A percentile compares a stretch with the other conserved stretches of the same genome.
Conservation (phyloP, 2,113 vertebrate species). For the Phoxinus phoxinus region DNA sequence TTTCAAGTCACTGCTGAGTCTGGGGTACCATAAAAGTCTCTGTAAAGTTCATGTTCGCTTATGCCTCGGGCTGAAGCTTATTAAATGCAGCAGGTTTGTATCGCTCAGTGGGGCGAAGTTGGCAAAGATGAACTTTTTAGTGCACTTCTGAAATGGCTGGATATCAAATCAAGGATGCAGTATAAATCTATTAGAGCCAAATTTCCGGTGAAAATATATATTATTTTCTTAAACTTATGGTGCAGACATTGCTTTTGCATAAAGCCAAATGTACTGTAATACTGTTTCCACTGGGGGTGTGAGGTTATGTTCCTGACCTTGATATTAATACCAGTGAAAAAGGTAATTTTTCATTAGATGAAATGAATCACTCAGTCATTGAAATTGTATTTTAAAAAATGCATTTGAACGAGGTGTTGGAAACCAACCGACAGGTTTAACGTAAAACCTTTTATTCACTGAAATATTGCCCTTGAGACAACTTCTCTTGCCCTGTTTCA, state of each 20-base stretch:
- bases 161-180: constrained; percentile 23
- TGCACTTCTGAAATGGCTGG: neutral
- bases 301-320: neutral
- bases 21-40: constrained; percentile 45
- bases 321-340: constrained; percentile 2
- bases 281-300: neutral
- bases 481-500: neutral
- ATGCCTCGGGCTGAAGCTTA: constrained; percentile 31
- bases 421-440: neutral
- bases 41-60: constrained; percentile 16
- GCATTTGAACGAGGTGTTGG: neutral
- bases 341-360: neutral
- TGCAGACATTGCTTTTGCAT: neutral
- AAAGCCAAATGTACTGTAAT: neutral
- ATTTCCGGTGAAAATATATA: neutral
- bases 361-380: neutral
- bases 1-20: constrained; percentile 10
- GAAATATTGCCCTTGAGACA: neutral
- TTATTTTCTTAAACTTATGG: neutral
- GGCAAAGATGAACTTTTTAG: constrained; percentile 1
- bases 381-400: no score
- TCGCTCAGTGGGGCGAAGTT: neutral
- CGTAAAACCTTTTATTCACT: neutral
- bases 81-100: constrained; percentile 35
- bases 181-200: constrained; percentile 26